Percentiles rank a stretch among this genome's conserved stretches.
phyloP scores from a whole-genome alignment of 2,113 vertebrate species.

The Hassar affinis region DNA sequence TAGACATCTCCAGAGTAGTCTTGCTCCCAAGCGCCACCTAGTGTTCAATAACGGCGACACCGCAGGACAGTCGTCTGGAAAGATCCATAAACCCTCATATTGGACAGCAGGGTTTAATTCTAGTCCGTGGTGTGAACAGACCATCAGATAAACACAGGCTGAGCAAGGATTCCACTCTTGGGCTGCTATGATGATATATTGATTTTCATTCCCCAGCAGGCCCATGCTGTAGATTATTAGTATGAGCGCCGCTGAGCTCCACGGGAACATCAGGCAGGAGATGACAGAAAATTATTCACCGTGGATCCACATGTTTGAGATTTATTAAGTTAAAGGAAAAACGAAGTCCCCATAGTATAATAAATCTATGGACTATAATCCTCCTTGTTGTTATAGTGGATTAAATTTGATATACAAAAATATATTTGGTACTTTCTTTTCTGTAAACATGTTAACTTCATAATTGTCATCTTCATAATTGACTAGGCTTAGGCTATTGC shows the following conservation, averaged over 20 bases:
- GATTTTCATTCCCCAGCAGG: constrained; percentile 50
- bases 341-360: constrained; percentile 2
- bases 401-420: constrained; percentile 1
- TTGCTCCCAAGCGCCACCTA: constrained; percentile 58
- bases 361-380: constrained; percentile 18
- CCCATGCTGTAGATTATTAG: constrained; percentile 43
- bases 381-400: constrained; percentile 7
- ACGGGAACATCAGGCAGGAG: constrained; percentile 25
- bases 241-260: constrained; percentile 20
- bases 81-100: constrained; percentile 39
- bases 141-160: constrained; percentile 50
- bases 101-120: constrained; percentile 47
- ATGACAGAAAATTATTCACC: constrained; percentile 38
- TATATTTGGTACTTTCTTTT: constrained; percentile 8
- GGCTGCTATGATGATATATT: constrained; percentile 54
- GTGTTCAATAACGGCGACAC: constrained; percentile 19
- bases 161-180: constrained; percentile 48
- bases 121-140: constrained; percentile 39
- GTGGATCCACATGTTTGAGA: constrained; percentile 30
- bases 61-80: neutral
- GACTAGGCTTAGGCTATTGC: neutral
- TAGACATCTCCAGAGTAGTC: neutral
- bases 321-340: constrained; percentile 37
- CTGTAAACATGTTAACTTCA: neutral
- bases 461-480: neutral